Evolutionary conservation across 2,888 invertebrate species (phyloP), one percentile per base, ranked within the genome.

Genomic region (Rosalia funebris): DNA sequence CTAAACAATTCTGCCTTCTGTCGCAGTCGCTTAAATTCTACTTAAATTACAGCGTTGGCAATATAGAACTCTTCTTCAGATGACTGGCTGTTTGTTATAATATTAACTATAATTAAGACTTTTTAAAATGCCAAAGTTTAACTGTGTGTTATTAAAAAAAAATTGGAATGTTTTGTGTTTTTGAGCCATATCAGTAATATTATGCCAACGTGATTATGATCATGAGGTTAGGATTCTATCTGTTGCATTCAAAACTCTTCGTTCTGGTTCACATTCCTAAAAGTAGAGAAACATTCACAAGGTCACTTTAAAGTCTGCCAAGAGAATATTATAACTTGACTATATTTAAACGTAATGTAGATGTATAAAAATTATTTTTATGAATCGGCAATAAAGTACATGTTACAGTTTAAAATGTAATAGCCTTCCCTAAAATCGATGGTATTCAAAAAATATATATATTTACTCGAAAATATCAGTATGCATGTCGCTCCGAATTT

Each of bases 81-180:
- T 45, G 55, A 55, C 65, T 68, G 69, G 68, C 69, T 71, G 69
- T 69, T 66, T 68, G 67, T 69, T 67, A 59, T 66, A 65, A 57
- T 59, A 55, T 60, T 63, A 45, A 55, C 67, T 70, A 66, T 68
- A 63, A 72, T 69, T 71, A 72, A 72, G 71, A 74, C 71, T 75
- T 72, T 70, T 65, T 60, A 70, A 34, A 73, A 75, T 75, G 76
- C 75, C 75, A 75, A 76, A 76, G 74, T 74, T 71, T 70, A 57
- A 71, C 64, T 68, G 65, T 69, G 66, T 70, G 70, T 71, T 68
- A 56, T 59, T 42, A 42, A 39, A 60, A 62, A 59, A 60, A 50
- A 48, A 36, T 53, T 57, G 57, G 69, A 68, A 64, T 68, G 68
- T 67, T 74, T 62, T 70, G 62, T 63, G 60, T 70, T 71, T 70